A percentile compares a stretch with the other conserved stretches of the same genome.
Conservation (phyloP, 1,140 invertebrate genomes). For the Agraylea sexmaculata region DNA sequence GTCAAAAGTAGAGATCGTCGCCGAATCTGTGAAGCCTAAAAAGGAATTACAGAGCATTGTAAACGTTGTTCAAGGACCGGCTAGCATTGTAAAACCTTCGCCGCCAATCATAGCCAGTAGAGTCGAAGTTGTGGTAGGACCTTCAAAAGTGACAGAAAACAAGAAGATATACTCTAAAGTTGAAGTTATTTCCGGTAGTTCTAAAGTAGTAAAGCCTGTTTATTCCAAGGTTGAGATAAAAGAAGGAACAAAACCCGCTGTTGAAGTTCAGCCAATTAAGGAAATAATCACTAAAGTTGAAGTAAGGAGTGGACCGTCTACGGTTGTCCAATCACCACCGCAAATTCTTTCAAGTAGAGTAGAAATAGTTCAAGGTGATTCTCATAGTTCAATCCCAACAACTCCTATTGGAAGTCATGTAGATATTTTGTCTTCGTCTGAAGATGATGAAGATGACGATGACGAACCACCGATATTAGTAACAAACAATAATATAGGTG, state of each 20-base stretch:
- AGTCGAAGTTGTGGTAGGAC: slow-evolving; percentile 28
- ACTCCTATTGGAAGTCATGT: slow-evolving; percentile 38
- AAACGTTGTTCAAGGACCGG: slow-evolving; percentile 17
- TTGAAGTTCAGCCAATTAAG: slow-evolving; percentile 12
- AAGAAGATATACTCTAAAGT: slow-evolving; percentile 44
- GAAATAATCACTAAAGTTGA: slow-evolving; percentile 20
- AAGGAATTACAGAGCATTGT: slow-evolving; percentile 18
- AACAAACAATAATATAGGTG: slow-evolving; percentile 57
- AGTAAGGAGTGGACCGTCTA: slow-evolving; percentile 20
- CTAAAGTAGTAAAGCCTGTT: slow-evolving; percentile 28
- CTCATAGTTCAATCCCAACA: slow-evolving; percentile 21
- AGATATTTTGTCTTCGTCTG: slow-evolving; percentile 35
- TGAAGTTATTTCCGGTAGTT: slow-evolving; percentile 40
- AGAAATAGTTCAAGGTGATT: slow-evolving; percentile 37
- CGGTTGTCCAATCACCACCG: slow-evolving; percentile 13
- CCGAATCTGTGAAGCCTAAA: slow-evolving; percentile 20
- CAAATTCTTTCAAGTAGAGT: slow-evolving; percentile 35
- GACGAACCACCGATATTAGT: slow-evolving; percentile 36
- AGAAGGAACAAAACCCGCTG: slow-evolving; percentile 13
- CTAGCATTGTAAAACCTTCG: slow-evolving; percentile 23
- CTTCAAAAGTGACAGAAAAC: slow-evolving; percentile 25
- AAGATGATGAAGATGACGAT: slow-evolving; percentile 29
- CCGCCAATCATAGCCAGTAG: slow-evolving; percentile 27
- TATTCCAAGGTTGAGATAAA: slow-evolving; percentile 23
- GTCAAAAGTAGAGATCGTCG: slow-evolving; percentile 23